These are phyloP conservation scores for Aspidiotus rigidus DNA, from an alignment of 2,888 invertebrate species.

Conservation along the genomic window DNA sequence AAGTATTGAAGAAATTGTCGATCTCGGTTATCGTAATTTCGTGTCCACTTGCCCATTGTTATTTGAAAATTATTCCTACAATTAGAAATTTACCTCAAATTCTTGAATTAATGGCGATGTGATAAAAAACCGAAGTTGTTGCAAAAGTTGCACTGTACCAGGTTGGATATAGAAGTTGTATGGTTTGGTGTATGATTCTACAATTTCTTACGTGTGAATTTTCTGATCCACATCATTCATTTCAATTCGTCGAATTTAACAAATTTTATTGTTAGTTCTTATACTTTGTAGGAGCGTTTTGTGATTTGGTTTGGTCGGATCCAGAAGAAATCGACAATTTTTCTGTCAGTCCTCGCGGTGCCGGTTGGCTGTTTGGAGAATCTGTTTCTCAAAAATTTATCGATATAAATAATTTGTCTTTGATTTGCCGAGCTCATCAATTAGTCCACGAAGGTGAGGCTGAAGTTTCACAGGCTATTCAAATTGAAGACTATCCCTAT, in stretches of 20 bases:
- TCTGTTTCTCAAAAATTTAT: constrained; percentile 91
- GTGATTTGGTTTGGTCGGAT: constrained; percentile 99
- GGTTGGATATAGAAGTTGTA: too few species aligned
- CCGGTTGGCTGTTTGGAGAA: constrained; percentile 94
- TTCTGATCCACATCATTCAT: background rate
- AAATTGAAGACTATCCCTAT: background rate
- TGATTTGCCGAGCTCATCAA: constrained; percentile 98
- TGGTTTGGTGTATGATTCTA: too few species aligned
- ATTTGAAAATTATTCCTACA: too few species aligned
- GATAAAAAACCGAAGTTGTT: too few species aligned
- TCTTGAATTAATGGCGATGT: too few species aligned
- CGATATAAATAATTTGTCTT: constrained; percentile 77
- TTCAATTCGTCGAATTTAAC: background rate
- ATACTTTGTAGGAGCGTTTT: constrained; percentile 62
- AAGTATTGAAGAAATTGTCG: background rate
- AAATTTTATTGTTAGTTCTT: background rate
- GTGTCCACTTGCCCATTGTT: too few species aligned
- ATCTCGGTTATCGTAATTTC: too few species aligned
- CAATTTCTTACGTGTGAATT: too few species aligned
- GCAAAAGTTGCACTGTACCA: too few species aligned
- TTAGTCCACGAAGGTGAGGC: constrained; percentile 88
- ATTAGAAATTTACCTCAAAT: too few species aligned
- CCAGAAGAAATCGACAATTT: constrained; percentile 94
- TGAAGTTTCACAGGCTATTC: background rate
- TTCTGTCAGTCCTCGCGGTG: constrained; percentile 90